Conservation (phyloP, 2,113 vertebrate genomes). For the Dendropsophus ebraccatus region DNA sequence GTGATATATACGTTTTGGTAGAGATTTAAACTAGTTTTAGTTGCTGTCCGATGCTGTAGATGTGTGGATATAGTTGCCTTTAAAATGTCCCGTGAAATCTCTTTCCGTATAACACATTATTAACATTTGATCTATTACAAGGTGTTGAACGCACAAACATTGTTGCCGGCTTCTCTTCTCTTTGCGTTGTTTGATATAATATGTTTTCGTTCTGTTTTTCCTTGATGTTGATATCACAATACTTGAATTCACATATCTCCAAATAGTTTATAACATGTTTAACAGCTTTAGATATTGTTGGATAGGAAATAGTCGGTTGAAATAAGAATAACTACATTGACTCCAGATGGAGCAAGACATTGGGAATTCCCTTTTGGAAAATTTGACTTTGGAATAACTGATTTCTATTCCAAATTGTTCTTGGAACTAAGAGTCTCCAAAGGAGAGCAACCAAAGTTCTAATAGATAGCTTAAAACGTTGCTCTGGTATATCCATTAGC, state of each 20-base stretch:
- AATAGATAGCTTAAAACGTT: not conserved
- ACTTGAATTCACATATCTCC: not conserved
- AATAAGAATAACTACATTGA: slow-evolving; percentile 49
- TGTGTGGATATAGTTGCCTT: too few relatives aligned
- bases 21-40: too few relatives aligned
- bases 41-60: too few relatives aligned
- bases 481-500: not conserved
- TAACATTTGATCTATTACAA: not conserved
- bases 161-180: not conserved
- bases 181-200: not conserved
- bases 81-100: too few relatives aligned
- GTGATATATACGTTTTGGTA: too few relatives aligned
- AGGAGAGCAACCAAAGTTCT: slow-evolving; percentile 14
- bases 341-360: slow-evolving; percentile 57
- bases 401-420: slow-evolving; percentile 26
- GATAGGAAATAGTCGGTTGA: slow-evolving; percentile 38
- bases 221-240: not conserved
- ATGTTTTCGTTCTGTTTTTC: not conserved
- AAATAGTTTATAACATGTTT: not conserved
- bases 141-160: not conserved
- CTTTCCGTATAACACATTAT: not conserved
- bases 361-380: slow-evolving; percentile 62
- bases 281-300: slow-evolving; percentile 21
- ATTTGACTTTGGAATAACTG: slow-evolving; percentile 29
- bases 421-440: slow-evolving; percentile 50